Conservation (phyloP, 2,797 vertebrate species). For the Valencia hispanica region DNA sequence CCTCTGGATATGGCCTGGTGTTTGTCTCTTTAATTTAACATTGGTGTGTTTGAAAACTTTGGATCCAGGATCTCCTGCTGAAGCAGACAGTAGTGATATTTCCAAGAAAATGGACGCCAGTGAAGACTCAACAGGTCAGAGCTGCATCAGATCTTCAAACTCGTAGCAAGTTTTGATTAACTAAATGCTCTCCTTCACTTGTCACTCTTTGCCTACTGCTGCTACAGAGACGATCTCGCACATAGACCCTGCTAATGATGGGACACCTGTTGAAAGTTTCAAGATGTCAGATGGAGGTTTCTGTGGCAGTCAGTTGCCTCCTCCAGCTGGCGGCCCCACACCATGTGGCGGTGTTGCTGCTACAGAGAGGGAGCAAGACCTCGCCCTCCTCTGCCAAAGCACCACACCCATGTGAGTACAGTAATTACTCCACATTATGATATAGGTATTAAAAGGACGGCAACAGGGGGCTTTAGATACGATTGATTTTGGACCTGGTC, state of each 20-base stretch:
- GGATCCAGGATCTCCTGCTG: conserved; percentile 47
- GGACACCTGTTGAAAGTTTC: conserved; percentile 40
- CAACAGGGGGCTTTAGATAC: not conserved
- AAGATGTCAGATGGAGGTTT: conserved; percentile 40
- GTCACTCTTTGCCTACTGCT: not conserved
- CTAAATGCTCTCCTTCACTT: conserved; percentile 7
- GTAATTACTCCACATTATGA: not conserved
- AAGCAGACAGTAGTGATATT: conserved; percentile 27
- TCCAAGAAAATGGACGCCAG: conserved; percentile 21
- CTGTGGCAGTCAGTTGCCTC: conserved; percentile 10
- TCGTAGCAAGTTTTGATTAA: not conserved
- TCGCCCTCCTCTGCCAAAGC: conserved; percentile 78
- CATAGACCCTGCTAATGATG: conserved; percentile 45
- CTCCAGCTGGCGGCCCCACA: conserved; percentile 25
- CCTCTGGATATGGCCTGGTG: not conserved
- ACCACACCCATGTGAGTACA: conserved; percentile 76
- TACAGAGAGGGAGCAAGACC: conserved; percentile 70
- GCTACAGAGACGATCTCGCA: conserved; percentile 18
- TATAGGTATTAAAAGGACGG: too few species aligned
- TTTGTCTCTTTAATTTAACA: conserved; percentile 1
- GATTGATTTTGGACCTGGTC: not conserved
- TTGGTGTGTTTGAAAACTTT: not conserved
- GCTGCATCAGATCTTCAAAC: too few species aligned
- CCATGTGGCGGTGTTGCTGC: conserved; percentile 23
- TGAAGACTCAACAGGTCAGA: conserved; percentile 51